Evolutionary conservation across 1,140 invertebrate species (phyloP).

Genomic region (Camponotus vicinus): DNA sequence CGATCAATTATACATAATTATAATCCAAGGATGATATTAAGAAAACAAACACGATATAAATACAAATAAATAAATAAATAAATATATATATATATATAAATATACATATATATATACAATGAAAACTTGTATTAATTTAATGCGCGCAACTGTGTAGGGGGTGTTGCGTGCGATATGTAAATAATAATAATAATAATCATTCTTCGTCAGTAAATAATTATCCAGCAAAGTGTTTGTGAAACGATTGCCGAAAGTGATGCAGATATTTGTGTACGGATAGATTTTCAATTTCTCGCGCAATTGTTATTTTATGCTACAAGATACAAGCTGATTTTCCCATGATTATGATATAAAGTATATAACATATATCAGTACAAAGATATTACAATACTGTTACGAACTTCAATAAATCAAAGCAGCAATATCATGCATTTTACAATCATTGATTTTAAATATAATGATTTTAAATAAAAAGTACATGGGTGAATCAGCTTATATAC

Average conservation of each 20-base stretch:
- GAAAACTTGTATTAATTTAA: conserved; percentile 74
- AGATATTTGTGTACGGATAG: background rate
- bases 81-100: conserved; percentile 76
- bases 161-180: conserved; percentile 72
- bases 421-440: background rate
- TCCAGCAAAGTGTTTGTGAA: conserved; percentile 68
- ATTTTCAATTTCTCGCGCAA: background rate
- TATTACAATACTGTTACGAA: background rate
- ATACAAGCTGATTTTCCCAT: conserved; percentile 15
- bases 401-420: conserved; percentile 41
- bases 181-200: conserved; percentile 76
- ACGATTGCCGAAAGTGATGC: conserved; percentile 43
- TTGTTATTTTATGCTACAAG: background rate
- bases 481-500: conserved; percentile 14
- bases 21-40: conserved; percentile 78
- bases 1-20: conserved; percentile 76
- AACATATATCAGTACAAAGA: conserved; percentile 9
- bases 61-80: conserved; percentile 79
- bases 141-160: conserved; percentile 69
- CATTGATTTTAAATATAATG: background rate
- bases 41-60: conserved; percentile 79
- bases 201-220: conserved; percentile 73
- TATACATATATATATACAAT: conserved; percentile 76
- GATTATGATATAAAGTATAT: background rate
- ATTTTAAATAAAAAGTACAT: background rate